Conservation (phyloP, 2,797 vertebrate genomes). For the Ispidina lecontei region DNA sequence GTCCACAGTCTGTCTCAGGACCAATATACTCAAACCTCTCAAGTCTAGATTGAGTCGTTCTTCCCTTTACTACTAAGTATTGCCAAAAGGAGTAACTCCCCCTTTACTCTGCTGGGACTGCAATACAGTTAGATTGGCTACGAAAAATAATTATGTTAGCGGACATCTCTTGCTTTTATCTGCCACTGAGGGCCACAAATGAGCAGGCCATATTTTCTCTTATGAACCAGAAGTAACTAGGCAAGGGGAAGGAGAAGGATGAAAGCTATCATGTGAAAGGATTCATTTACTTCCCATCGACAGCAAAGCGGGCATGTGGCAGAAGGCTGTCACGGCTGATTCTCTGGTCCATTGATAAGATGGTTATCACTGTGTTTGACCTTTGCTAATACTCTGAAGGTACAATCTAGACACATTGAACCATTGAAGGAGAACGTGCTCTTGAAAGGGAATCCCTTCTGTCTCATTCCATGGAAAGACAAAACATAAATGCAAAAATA, state of each 20-base stretch:
- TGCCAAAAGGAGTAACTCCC: not conserved
- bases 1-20: not conserved
- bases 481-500: not conserved
- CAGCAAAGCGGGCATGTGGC: not conserved
- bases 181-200: not conserved
- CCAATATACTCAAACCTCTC: not conserved
- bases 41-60: not conserved
- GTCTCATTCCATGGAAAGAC: not conserved
- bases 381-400: not conserved
- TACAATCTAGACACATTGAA: not conserved
- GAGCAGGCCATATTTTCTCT: not conserved
- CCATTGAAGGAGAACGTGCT: not conserved
- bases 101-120: not conserved
- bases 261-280: not conserved
- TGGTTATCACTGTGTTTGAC: not conserved
- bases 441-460: not conserved
- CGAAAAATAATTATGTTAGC: not conserved
- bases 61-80: not conserved
- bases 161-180: not conserved
- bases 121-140: not conserved
- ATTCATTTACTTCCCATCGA: not conserved
- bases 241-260: not conserved
- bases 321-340: not conserved
- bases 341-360: not conserved
- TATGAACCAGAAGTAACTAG: not conserved